Conservation (phyloP, 2,888 invertebrate genomes). For the Dryocosmus kuriphilus region DNA sequence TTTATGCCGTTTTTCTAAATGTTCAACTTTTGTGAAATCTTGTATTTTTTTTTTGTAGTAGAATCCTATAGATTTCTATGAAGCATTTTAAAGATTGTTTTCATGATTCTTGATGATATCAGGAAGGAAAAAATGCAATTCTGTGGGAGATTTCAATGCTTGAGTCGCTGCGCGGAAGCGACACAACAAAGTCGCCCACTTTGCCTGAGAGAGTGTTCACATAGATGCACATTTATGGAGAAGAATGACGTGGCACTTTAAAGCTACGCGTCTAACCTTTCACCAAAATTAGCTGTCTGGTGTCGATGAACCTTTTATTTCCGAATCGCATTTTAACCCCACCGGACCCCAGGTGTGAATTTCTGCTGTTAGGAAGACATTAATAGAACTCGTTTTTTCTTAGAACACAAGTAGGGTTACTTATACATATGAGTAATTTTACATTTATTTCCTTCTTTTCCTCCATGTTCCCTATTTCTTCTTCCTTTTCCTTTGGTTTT, state of each 20-base stretch:
- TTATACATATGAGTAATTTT: not conserved
- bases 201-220: not conserved
- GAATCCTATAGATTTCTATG: too few species aligned
- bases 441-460: not conserved
- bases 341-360: conserved; percentile 9
- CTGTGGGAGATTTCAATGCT: not conserved
- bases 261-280: conserved; percentile 50
- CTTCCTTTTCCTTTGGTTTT: not conserved
- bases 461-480: too few species aligned
- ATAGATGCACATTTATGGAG: conserved; percentile 24
- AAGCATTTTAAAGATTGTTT: not conserved
- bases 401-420: not conserved
- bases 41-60: too few species aligned
- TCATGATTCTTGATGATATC: not conserved
- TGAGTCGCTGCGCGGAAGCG: conserved; percentile 3
- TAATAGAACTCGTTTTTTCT: not conserved
- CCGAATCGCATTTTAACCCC: conserved; percentile 1
- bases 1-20: too few species aligned
- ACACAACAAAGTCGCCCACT: conserved; percentile 6
- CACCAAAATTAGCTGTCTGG: conserved; percentile 58
- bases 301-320: conserved; percentile 62
- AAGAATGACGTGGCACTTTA: conserved; percentile 42
- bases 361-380: not conserved
- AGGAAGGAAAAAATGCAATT: not conserved
- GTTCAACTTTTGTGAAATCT: too few species aligned